Evolutionary conservation across 1,140 invertebrate species (phyloP), one percentile per base, ranked within the genome.

Genomic region (Streblospio benedicti): DNA sequence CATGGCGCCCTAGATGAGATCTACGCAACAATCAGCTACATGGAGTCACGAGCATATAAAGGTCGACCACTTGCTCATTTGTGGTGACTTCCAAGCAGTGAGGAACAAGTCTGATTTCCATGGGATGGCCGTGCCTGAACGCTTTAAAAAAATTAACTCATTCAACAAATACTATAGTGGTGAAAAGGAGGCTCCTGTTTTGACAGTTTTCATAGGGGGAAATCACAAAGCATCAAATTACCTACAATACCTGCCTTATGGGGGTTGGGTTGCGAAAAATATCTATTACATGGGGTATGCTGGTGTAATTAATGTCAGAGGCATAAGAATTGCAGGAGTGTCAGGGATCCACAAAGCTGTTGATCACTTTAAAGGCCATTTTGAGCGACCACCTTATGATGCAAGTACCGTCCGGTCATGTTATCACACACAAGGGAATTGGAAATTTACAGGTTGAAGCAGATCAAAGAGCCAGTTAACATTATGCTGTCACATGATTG

Each of bases 201-300:
- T 97, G 56, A 99, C 96, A 1, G 79, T 99, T 61, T 96, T 99
- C 71, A 92, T 99, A 74, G 96, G 95, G 47, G 96, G 96, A 4
- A 99, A 99, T 80, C 96, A 99, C 74, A 96, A 99, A 83, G 93
- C 95, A 14, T 95, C 93, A 0, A 96, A 95, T 80, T 92, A 93
- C 78, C 81, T 98, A 25, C 91, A 95, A 55, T 93, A 98, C 76
- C 75, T 99, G 35, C 86, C 93, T 0, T 97, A 95, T 78, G 95
- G 96, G 49, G 96, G 96, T 32, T 99, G 96, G 96, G 92, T 96
- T 1, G 94, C 94, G 16, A 90, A 90, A 16, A 98, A 97, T 73
- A 98, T 99, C 67, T 99, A 91, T 79, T 99, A 97, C 72, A 73
- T 99, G 71, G 94, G 93, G 0, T 91, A 95, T 81, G 90, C 92